Evolutionary conservation across 2,888 invertebrate species (phyloP).

Genomic region (Rotaria sp.): DNA sequence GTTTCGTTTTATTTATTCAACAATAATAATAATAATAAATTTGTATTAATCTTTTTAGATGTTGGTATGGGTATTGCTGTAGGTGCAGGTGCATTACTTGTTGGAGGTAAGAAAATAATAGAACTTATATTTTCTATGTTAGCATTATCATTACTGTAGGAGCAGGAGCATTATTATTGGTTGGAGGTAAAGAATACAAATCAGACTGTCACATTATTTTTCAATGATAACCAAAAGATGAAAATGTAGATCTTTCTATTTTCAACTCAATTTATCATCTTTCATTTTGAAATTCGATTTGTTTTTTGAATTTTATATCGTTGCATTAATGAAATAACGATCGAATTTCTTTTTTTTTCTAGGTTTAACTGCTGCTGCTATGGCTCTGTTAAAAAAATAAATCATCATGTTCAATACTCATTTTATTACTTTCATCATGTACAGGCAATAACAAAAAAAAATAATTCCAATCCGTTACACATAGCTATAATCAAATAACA

Average conservation of each 20-base stretch:
- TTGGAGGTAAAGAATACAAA: neutral
- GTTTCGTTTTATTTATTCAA: neutral
- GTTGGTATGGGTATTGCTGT: neutral
- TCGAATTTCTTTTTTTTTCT: neutral
- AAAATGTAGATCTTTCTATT: no score
- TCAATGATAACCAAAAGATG: no score
- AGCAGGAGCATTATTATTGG: neutral
- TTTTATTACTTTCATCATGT: neutral
- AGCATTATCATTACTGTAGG: neutral
- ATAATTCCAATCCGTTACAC: neutral
- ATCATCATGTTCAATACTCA: neutral
- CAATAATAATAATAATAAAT: neutral
- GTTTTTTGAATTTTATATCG: no score
- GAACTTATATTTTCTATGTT: neutral
- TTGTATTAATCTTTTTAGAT: neutral
- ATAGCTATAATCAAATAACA: neutral
- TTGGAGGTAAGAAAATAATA: neutral
- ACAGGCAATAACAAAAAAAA: neutral
- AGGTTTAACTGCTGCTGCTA: neutral
- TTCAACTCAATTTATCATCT: no score
- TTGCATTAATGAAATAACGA: neutral
- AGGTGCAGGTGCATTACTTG: constrained; percentile 10
- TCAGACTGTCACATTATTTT: neutral
- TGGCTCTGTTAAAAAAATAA: constrained; percentile 9
- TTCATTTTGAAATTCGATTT: no score